phyloP scores from a whole-genome alignment of 2,888 invertebrate species.

The Blastobasis adustella region DNA sequence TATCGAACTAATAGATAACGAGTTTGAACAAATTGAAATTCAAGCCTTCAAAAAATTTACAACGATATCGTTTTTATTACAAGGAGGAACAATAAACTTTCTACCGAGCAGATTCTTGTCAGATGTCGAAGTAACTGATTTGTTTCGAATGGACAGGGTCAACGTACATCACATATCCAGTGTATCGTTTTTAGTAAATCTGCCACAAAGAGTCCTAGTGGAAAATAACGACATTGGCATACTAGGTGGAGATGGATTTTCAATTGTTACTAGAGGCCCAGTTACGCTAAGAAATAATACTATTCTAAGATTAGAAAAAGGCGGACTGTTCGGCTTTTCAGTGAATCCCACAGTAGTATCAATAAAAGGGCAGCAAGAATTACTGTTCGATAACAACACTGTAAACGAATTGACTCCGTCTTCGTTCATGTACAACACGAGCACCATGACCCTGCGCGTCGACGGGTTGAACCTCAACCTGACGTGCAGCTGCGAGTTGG shows the following conservation, averaged over 20 bases:
- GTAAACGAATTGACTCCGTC: constrained; percentile 70
- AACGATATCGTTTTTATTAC: constrained; percentile 77
- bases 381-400: constrained; percentile 79
- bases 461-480: constrained; percentile 75
- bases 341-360: constrained; percentile 63
- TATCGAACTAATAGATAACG: constrained; percentile 77
- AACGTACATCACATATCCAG: constrained; percentile 78
- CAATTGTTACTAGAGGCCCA: constrained; percentile 74
- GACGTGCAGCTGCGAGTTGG: constrained; percentile 73
- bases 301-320: constrained; percentile 71
- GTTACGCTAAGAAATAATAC: constrained; percentile 80
- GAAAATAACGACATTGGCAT: constrained; percentile 73
- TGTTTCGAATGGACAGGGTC: constrained; percentile 79
- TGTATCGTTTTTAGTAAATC: constrained; percentile 80
- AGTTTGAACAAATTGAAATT: constrained; percentile 76
- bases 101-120: constrained; percentile 83
- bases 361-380: constrained; percentile 58
- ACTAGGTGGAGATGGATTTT: constrained; percentile 80
- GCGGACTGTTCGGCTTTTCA: constrained; percentile 77
- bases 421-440: constrained; percentile 74
- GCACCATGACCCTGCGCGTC: constrained; percentile 71
- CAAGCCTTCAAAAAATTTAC: constrained; percentile 88
- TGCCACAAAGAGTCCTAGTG: constrained; percentile 77
- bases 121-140: constrained; percentile 80
- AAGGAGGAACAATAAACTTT: constrained; percentile 74